Percentiles rank a stretch among this genome's conserved stretches.
Conservation (phyloP, 2,113 vertebrate species). For the Poeciliopsis turrubarensis region DNA sequence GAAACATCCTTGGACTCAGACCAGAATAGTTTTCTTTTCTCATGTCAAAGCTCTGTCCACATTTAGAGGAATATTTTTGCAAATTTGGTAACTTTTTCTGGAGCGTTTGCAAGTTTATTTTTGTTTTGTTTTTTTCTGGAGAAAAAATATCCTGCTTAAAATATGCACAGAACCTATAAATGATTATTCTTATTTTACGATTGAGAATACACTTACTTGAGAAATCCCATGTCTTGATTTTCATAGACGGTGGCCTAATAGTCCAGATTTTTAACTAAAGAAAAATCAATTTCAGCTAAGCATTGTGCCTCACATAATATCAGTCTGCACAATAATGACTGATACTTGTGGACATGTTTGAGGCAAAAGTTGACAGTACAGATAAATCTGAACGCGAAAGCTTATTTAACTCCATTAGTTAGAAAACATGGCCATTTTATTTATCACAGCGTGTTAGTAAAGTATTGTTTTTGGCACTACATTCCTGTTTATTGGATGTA, state of each 20-base stretch:
- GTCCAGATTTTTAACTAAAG: constrained; percentile 1
- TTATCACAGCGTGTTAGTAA: constrained; percentile 8
- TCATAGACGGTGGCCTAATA: not conserved
- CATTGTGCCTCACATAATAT: not conserved
- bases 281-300: constrained; percentile 5
- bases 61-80: too few species aligned
- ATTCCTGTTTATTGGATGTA: not conserved
- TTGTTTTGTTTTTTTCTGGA: not conserved
- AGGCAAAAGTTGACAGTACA: constrained; percentile 10
- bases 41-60: too few species aligned
- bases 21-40: not conserved
- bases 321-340: constrained; percentile 22
- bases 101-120: not conserved
- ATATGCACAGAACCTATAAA: not conserved
- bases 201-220: not conserved
- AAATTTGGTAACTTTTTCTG: too few species aligned
- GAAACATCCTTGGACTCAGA: not conserved
- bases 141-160: not conserved
- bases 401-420: constrained; percentile 14
- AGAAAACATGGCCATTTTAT: constrained; percentile 19
- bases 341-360: constrained; percentile 20
- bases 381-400: constrained; percentile 25
- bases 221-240: too few species aligned
- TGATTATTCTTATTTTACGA: not conserved
- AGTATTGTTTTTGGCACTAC: constrained; percentile 3